phyloP scores from a whole-genome alignment of 2,797 vertebrate genomes.

The Acomys russatus region DNA sequence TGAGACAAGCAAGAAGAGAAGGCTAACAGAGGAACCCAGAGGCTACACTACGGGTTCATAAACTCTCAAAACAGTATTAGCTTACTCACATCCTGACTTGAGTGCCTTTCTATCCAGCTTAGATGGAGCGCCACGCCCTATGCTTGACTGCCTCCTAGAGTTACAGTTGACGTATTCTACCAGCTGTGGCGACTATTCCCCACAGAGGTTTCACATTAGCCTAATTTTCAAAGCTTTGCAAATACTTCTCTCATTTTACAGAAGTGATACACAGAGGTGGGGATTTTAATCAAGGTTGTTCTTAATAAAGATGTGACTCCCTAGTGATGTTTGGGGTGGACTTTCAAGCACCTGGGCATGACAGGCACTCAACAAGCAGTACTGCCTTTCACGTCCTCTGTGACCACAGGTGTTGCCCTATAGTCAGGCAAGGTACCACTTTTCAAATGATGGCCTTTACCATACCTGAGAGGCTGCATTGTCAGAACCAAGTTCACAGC shows the following conservation, averaged over 20 bases:
- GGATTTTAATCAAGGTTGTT: not conserved
- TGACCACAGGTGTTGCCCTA: not conserved
- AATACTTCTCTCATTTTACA: conserved; percentile 35
- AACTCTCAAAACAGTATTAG: conserved; percentile 45
- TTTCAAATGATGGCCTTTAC: conserved; percentile 16
- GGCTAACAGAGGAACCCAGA: conserved; percentile 44
- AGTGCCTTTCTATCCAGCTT: conserved; percentile 9
- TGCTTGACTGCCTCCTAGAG: not conserved
- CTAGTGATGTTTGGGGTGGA: accelerated
- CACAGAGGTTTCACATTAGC: conserved; percentile 64
- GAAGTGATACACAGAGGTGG: not conserved
- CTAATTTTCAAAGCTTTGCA: conserved; percentile 70
- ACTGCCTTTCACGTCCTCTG: not conserved
- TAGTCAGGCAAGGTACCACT: not conserved
- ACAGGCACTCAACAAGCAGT: not conserved
- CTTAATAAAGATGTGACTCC: not conserved
- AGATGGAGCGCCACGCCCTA: not conserved
- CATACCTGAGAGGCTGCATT: not conserved
- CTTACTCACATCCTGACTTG: conserved; percentile 43
- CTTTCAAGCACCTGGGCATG: not conserved
- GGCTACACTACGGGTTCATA: conserved; percentile 60
- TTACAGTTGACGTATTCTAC: not conserved
- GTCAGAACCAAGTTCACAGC: not conserved
- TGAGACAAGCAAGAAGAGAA: conserved; percentile 10
- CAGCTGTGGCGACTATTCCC: conserved; percentile 67